Conservation (phyloP, 2,113 vertebrate species). For the Leiothrix lutea region DNA sequence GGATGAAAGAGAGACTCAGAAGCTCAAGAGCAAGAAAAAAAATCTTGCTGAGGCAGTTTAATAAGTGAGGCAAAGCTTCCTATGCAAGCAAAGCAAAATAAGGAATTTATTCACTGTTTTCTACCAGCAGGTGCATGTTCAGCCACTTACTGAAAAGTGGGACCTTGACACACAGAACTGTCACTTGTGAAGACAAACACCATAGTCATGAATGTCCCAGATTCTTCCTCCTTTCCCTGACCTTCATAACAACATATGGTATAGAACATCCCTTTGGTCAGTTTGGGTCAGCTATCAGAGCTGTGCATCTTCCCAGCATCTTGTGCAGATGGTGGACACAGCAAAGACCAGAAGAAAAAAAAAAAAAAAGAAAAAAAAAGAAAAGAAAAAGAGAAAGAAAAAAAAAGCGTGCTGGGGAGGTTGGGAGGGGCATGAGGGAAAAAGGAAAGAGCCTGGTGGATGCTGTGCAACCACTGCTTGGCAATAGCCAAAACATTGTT, state of each 20-base stretch:
- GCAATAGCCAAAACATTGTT: neutral
- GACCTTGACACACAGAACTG: neutral
- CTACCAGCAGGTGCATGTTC: neutral
- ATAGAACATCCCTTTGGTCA: neutral
- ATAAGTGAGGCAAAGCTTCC: neutral
- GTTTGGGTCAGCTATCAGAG: neutral
- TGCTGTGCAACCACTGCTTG: neutral
- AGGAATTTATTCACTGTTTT: neutral
- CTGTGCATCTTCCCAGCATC: neutral
- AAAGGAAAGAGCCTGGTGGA: neutral
- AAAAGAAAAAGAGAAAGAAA: too few species aligned
- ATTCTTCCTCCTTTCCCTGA: neutral
- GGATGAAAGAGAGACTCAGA: neutral
- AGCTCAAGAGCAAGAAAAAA: neutral
- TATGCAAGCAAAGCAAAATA: neutral
- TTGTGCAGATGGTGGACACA: neutral
- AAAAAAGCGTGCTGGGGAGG: fast-evolving
- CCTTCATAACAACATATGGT: neutral
- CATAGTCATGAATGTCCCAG: neutral
- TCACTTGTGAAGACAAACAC: neutral
- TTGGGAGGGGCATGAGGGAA: neutral
- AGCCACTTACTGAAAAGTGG: neutral
- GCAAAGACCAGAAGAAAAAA: neutral
- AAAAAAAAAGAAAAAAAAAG: too few species aligned
- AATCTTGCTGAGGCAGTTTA: neutral